Evolutionary conservation across 2,888 invertebrate genomes (phyloP).

Genomic region (Dicyrtoma fusca): DNA sequence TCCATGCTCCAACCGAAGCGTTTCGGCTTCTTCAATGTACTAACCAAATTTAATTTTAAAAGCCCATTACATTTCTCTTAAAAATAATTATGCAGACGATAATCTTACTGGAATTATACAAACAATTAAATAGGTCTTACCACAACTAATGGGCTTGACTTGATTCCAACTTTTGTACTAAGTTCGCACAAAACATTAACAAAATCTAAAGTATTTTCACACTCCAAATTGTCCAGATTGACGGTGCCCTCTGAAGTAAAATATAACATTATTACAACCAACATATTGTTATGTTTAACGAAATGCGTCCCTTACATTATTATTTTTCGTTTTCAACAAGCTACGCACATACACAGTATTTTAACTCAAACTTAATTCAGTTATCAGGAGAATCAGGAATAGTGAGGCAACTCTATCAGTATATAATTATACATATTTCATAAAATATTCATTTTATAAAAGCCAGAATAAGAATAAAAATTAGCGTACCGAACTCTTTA

Average conservation of each 20-base stretch:
- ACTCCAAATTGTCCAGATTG: conserved; percentile 4
- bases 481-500: neutral
- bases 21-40: conserved; percentile 45
- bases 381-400: neutral
- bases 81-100: neutral
- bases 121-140: no score
- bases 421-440: neutral
- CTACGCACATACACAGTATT: no score
- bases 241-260: neutral
- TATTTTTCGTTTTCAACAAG: no score
- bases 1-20: conserved; percentile 39
- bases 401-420: neutral
- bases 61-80: neutral
- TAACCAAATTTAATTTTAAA: no score
- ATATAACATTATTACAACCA: no score
- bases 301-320: no score
- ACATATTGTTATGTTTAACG: no score
- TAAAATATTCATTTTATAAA: neutral
- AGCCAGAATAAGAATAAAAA: neutral
- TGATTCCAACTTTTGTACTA: neutral
- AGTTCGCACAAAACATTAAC: conserved; percentile 1
- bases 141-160: conserved; percentile 7
- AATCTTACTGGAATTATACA: no score
- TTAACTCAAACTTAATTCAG: no score
- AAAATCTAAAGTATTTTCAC: conserved; percentile 6